Base-by-base conservation (phyloP, 2,888 invertebrate species). In the Pemphredon lugubris region DNA sequence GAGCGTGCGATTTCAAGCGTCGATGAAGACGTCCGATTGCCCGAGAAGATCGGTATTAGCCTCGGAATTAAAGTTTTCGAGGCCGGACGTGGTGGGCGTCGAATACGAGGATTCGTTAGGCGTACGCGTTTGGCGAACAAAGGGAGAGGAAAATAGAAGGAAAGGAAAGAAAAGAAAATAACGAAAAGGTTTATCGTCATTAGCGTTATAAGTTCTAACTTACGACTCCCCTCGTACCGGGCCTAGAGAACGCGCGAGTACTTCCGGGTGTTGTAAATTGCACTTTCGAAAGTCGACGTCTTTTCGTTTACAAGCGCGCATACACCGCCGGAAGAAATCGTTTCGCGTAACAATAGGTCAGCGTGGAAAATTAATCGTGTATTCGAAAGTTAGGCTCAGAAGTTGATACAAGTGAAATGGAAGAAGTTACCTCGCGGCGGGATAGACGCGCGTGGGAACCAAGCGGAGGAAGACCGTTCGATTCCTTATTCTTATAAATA, bases 21-120 rank as follows among this genome's bases (percentile, higher is more conserved):
- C 48, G 57, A 63, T 63, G 45, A 48, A 63, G 68, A 64, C 63
- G 58, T 69, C 64, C 50, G 45, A 58, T 61, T 37, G 50, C 26
- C 18, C 39, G 21, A 16, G 50, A n/a, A 23, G 48, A 57, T 51
- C 44, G 51, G 55, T 40, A 26, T 23, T 6, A 32, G 40, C 26
- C 57, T 20, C 7, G 34, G 34, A 54, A 51, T 40, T 26, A 42
- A 58, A 58, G 59, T 63, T 65, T n/a, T 61, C 51, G 65, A 53
- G 64, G 53, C 65, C 73, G 70, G 70, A 70, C 50, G 54, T n/a
- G 6, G 73, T 73, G 60, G 73, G 73, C 69, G 73, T 60, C 47
- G 64, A 44, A 50, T 44, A 55, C 21, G 54, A 6, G 18, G 54
- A 63, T 63, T 72, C 72, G 42, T 73, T 73, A 64, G 60, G 30